Evolutionary conservation across 2,888 invertebrate genomes (phyloP).

Genomic region (Rhagonycha lutea): DNA sequence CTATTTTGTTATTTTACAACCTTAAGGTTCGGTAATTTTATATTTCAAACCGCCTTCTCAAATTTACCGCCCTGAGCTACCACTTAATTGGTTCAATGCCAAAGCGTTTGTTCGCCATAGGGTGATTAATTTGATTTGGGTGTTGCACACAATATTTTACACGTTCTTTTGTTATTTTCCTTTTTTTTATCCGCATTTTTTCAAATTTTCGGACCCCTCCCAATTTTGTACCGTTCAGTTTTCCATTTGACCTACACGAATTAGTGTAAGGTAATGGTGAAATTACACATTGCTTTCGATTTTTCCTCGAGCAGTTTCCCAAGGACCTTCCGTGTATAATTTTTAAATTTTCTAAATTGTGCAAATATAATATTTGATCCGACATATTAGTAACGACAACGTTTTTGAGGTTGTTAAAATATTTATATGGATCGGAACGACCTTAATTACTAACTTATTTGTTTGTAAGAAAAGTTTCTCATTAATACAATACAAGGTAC

Average conservation of each 20-base stretch:
- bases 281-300: constrained; percentile 12
- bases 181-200: neutral
- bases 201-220: neutral
- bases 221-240: neutral
- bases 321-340: constrained; percentile 12
- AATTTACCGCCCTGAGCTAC: neutral
- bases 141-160: neutral
- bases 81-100: neutral
- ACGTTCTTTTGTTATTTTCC: neutral
- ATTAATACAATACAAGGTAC: constrained; percentile 1
- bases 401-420: constrained; percentile 2
- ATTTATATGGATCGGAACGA: constrained; percentile 5
- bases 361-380: neutral
- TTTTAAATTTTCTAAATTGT: neutral
- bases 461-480: neutral
- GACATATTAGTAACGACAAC: neutral
- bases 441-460: constrained; percentile 10
- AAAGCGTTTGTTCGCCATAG: neutral
- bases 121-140: neutral
- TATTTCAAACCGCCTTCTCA: neutral
- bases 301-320: neutral
- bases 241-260: constrained; percentile 10
- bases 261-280: constrained; percentile 5
- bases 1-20: neutral
- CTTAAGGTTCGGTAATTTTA: neutral